Evolutionary conservation across 2,113 vertebrate genomes (phyloP), one percentile per base, ranked within the genome.

Genomic region (Gavialis gangeticus): DNA sequence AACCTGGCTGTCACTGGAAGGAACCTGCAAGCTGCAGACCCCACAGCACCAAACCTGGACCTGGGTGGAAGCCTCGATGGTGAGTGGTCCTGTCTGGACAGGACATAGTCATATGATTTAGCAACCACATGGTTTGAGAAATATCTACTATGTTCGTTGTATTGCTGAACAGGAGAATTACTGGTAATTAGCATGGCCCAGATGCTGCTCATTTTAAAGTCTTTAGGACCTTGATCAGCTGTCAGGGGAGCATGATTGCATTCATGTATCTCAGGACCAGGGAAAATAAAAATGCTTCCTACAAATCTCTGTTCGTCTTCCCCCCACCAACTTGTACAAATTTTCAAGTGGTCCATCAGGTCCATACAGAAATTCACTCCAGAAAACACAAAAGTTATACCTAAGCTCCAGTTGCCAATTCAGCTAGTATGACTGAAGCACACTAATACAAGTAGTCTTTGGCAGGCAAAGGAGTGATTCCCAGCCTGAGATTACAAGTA

Each of bases 71-170:
- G 46, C 9, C 46, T 46, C 46, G 9, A 46, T 46, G 46, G 46
- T 46, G 46, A 46, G 46, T 46, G 46, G 46, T 46, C 46, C 46
- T 46, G 46, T 46, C 9, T 46, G 46, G 46, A 46, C 46, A 46
- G 46, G 46, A 46, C 56, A 37, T 14, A 19, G 4, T 4, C 59
- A 22, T 6, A 3, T 12, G 12, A 27, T 79, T 0, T 0, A 0
- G 21, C 46, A 88, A 59, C 5, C 3, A 64, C 5, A 55, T 0
- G 1, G 27, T 37, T 71, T 77, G 10, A 28, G 13, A 64, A 3
- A 73, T 22, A 87, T 14, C 14, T 28, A 8, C 46, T 46, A 46
- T 75, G 46, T n/a, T 88, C 27, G 28, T 17, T 93, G 60, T 56
- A 91, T 67, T 34, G 12, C 12, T 28, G 69, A 78, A 66, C 8